Conservation (phyloP, 2,888 invertebrate genomes). For the Subacronicta megacephala region DNA sequence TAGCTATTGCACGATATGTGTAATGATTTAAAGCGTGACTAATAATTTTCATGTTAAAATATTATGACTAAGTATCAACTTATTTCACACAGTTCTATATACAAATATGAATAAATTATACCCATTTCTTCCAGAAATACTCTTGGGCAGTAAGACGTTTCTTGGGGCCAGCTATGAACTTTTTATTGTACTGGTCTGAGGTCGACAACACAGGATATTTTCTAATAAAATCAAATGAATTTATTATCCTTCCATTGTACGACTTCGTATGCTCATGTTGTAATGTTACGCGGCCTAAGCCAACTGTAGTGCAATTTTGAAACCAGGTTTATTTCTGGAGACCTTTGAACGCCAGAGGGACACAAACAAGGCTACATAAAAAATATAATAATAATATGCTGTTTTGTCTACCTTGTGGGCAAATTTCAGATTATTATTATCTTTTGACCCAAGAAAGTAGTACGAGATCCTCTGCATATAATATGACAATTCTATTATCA, state of each 20-base stretch:
- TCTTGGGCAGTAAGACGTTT: constrained; percentile 81
- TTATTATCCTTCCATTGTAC: constrained; percentile 1
- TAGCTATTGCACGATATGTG: constrained; percentile 8
- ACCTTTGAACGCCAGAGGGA: too few species aligned
- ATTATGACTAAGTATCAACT: not conserved
- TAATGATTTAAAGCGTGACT: constrained; percentile 6
- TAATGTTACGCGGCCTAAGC: too few species aligned
- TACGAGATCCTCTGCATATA: too few species aligned
- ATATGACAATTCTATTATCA: too few species aligned
- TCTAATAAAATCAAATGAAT: constrained; percentile 62
- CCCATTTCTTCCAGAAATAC: constrained; percentile 87
- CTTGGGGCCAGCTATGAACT: constrained; percentile 71
- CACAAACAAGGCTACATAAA: too few species aligned
- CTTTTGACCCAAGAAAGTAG: too few species aligned
- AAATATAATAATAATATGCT: too few species aligned
- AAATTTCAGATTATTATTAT: too few species aligned
- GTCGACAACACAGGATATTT: constrained; percentile 73
- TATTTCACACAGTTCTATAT: not conserved
- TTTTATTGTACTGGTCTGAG: constrained; percentile 76
- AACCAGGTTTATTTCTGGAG: too few species aligned
- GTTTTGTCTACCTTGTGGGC: too few species aligned
- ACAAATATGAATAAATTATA: constrained; percentile 54
- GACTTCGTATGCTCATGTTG: not conserved
- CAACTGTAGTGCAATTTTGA: too few species aligned
- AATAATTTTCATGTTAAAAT: constrained; percentile 3